Evolutionary conservation across 1,140 invertebrate species (phyloP), one percentile per base, ranked within the genome.

Genomic region (Apis cerana): DNA sequence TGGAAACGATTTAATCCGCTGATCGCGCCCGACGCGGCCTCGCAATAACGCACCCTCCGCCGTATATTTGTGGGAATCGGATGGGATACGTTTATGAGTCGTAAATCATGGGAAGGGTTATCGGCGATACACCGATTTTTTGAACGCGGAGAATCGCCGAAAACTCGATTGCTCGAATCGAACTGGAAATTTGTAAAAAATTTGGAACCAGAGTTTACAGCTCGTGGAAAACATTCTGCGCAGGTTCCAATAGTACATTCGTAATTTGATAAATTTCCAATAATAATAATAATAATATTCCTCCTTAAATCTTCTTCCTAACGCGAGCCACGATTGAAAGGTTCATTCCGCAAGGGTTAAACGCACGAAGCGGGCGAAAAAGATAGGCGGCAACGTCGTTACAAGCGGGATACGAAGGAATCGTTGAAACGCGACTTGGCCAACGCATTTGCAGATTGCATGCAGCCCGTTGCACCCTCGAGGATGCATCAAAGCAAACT

Each of bases 1-100:
- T 19, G 54, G 65, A 54, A 82, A 82, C 80, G 80, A 82, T 82
- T 82, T 82, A 82, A 82, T 82, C 80, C 80, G 56, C 80, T 82
- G 80, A 82, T 82, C 76, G 72, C 74, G 61, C 80, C 72, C 8
- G n/a, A 43, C 33, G 23, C n/a, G 7, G 64, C 15, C 5, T 82
- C 17, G 80, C 80, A 82, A 82, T 82, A 82, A 82, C 80, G 72
- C 54, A 23, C 64, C 72, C 76, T 82, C 54, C 54, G n/a, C 33
- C 54, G 74, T 82, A 82, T 82, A 82, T 82, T 82, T 76, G 80
- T 76, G 74, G 80, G 76, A 76, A 82, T 82, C 80, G 80, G 72
- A 56, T 59, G 80, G 74, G 62, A 82, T 76, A 82, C 80, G 80
- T 82, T 82, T 82, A 82, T 82, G 74, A 82, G 64, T 58, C 48